These are phyloP conservation scores for Nannobrachium achirus DNA, from an alignment of 2,113 vertebrate genomes.

Conservation along the genomic window DNA sequence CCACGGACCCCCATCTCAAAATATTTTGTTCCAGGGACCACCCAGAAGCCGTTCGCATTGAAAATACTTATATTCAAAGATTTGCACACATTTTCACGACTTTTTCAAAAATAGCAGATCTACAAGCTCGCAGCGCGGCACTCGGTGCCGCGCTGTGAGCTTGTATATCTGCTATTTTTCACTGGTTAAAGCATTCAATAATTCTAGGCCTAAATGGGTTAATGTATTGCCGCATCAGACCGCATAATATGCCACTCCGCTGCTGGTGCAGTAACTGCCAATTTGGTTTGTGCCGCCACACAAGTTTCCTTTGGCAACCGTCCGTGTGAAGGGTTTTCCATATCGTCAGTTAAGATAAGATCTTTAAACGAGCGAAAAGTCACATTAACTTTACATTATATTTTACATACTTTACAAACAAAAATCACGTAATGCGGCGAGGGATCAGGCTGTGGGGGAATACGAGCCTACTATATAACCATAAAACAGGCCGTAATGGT, in stretches of 20 bases:
- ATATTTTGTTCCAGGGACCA: too few relatives aligned
- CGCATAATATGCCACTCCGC: not conserved
- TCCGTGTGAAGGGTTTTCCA: not conserved
- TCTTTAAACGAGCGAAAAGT: not conserved
- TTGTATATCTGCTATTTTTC: too few relatives aligned
- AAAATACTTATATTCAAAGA: too few relatives aligned
- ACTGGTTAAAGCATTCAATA: too few relatives aligned
- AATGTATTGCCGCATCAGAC: not conserved
- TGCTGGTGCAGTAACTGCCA: not conserved
- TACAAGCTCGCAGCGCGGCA: too few relatives aligned
- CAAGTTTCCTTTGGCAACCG: not conserved
- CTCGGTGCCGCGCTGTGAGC: too few relatives aligned
- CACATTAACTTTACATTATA: not conserved
- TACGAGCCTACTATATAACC: conserved; percentile 10
- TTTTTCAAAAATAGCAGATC: too few relatives aligned
- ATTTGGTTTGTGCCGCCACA: not conserved
- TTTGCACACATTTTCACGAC: too few relatives aligned
- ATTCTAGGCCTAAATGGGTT: too few relatives aligned
- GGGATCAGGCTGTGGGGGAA: conserved; percentile 24
- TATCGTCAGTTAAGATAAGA: not conserved
- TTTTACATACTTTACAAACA: conserved; percentile 13
- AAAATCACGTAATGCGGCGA: conserved; percentile 14
- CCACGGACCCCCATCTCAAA: too few relatives aligned
- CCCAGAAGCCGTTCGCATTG: too few relatives aligned
- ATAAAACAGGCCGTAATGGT: too few relatives aligned